Percentiles rank a stretch among this genome's conserved stretches.
phyloP scores from a whole-genome alignment of 2,888 invertebrate genomes.

The Idaea straminata region DNA sequence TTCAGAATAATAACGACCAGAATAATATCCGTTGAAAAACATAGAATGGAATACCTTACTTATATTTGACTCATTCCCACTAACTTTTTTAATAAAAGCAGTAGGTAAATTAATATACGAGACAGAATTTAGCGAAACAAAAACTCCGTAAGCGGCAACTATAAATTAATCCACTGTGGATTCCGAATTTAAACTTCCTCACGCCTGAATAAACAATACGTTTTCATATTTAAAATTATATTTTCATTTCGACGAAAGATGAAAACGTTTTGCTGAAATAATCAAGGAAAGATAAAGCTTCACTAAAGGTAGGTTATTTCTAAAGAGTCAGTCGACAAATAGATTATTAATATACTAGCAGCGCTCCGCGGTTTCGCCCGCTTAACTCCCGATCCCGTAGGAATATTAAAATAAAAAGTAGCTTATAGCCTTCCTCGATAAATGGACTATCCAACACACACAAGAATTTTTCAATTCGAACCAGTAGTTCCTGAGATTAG shows the following conservation, averaged over 20 bases:
- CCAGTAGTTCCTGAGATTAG: no score
- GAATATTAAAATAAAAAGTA: no score
- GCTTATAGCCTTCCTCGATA: no score
- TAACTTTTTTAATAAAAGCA: constrained; percentile 21
- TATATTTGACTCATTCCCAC: constrained; percentile 4
- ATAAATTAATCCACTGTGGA: constrained; percentile 40
- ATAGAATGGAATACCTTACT: neutral
- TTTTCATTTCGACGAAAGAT: constrained; percentile 9
- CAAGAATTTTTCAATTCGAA: no score
- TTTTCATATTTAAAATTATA: constrained; percentile 6
- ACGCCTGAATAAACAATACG: constrained; percentile 7
- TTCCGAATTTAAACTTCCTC: constrained; percentile 18
- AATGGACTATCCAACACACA: no score
- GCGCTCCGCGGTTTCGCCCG: no score
- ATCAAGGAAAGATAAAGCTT: neutral
- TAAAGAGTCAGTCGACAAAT: neutral
- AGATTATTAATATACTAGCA: neutral
- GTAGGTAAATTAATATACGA: constrained; percentile 29
- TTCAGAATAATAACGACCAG: neutral
- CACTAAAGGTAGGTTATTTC: no score
- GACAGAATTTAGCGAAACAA: constrained; percentile 28
- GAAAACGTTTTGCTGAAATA: neutral
- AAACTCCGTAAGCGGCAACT: constrained; percentile 36
- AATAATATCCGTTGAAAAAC: neutral
- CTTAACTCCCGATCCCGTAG: no score